Evolutionary conservation across 2,113 vertebrate species (phyloP).

Genomic region (Aspiorhynchus laticeps): DNA sequence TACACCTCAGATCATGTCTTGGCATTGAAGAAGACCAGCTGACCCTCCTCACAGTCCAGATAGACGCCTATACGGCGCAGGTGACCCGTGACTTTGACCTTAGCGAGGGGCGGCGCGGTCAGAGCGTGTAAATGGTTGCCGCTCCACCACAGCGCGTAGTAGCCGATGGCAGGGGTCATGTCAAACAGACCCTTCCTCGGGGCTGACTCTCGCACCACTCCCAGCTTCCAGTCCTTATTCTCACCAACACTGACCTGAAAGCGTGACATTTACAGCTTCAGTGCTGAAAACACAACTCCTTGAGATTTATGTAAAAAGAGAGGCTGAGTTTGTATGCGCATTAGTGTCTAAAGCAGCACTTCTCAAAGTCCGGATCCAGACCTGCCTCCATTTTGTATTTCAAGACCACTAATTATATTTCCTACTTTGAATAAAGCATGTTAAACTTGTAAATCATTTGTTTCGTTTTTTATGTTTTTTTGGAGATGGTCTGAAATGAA

Average conservation of each 20-base stretch:
- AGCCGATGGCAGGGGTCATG: constrained; percentile 72
- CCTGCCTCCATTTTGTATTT: too few species aligned
- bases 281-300: too few species aligned
- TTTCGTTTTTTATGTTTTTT: too few species aligned
- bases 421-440: too few species aligned
- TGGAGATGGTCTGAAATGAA: too few species aligned
- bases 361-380: too few species aligned
- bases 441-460: too few species aligned
- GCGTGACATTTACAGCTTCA: not conserved
- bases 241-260: constrained; percentile 72
- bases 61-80: constrained; percentile 73
- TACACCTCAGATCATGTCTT: constrained; percentile 73
- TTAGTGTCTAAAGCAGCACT: too few species aligned
- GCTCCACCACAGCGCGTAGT: constrained; percentile 77
- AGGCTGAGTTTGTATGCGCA: too few species aligned
- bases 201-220: constrained; percentile 69
- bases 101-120: constrained; percentile 65
- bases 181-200: constrained; percentile 78
- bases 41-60: constrained; percentile 74
- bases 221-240: constrained; percentile 78
- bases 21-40: constrained; percentile 73
- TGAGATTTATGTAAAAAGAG: too few species aligned
- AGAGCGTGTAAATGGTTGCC: constrained; percentile 69
- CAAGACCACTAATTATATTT: too few species aligned
- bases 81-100: constrained; percentile 67